phyloP scores from a whole-genome alignment of 92 coral and sea anemone species.

The Ricordea florida region DNA sequence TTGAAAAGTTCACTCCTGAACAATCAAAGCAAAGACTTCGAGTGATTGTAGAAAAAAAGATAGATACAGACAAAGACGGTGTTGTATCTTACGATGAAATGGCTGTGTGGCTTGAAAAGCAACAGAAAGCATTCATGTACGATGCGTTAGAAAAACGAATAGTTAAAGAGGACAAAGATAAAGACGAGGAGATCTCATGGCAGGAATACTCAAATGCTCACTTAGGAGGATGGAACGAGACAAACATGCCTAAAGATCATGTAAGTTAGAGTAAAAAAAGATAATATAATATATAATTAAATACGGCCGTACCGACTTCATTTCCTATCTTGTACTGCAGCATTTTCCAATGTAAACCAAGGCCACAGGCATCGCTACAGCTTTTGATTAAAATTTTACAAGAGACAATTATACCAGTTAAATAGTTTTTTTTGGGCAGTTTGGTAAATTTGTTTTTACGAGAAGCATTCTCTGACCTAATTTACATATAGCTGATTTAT shows the following conservation, averaged over 20 bases:
- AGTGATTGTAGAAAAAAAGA: slow-evolving; percentile 66
- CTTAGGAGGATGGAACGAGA: slow-evolving; percentile 88
- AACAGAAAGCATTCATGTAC: slow-evolving; percentile 93
- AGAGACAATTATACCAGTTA: too few species aligned
- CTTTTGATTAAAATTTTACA: too few species aligned
- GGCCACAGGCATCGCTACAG: too few species aligned
- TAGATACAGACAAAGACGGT: slow-evolving; percentile 86
- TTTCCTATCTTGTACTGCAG: too few species aligned
- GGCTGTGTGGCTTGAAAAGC: slow-evolving; percentile 91
- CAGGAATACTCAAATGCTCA: slow-evolving; percentile 73
- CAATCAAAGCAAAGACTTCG: slow-evolving; percentile 84
- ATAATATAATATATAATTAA: too few species aligned
- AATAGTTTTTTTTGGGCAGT: too few species aligned
- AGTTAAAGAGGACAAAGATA: slow-evolving; percentile 76
- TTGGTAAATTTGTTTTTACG: too few species aligned
- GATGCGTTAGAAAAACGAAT: slow-evolving; percentile 89
- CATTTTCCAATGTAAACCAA: too few species aligned
- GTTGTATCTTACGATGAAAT: slow-evolving; percentile 77
- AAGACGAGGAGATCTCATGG: slow-evolving; percentile 92
- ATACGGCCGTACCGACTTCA: too few species aligned
- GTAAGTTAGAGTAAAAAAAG: slow-evolving; percentile 56
- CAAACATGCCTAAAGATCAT: slow-evolving; percentile 79
- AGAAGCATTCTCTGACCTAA: too few species aligned
- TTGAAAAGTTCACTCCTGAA: slow-evolving; percentile 84
- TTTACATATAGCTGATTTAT: too few species aligned